Base-by-base conservation (phyloP, 1,140 invertebrate species). In the Bombus consobrinus region DNA sequence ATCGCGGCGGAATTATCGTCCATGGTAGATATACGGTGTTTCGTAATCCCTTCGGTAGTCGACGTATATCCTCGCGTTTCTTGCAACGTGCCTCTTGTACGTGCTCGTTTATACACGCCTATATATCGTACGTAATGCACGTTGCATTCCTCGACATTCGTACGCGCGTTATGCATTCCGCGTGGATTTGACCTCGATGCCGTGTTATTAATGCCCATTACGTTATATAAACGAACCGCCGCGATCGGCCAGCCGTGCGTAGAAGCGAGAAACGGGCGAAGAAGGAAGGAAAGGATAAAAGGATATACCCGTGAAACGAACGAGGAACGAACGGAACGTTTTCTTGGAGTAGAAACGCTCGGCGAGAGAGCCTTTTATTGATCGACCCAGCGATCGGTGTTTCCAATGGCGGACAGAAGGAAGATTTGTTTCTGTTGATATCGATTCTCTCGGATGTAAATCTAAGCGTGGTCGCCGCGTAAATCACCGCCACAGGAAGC, bases 401-500 rank as follows among this genome's bases (percentile, higher is more conserved):
- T 47, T 32, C 62, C 22, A 39, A 77, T 59, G 53, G 53, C 53
- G 28, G 25, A 15, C 13, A 2, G 13, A n/a, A 18, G 13, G 28
- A 25, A 71, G 79, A 81, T 81, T 81, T 59, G 66, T 81, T 71
- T 81, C 79, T 32, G 68, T 72, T 57, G 68, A 57, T 72, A 81
- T 81, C 79, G 43, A 41, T 59, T 41, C 68, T 9, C 25, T 32
- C 37, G 47, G n/a, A 47, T 78, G 43, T 37, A 78, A 53, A 76
- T 87, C 85, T 83, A 87, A 47, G 1, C 47, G 71, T 72, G 69
- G 41, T 9, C 81, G 53, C 18, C 37, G 71, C 64, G 77, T 81
- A 76, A 85, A 85, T 83, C 80, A 76, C 78, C 74, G 81, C 66
- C 87, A 66, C 74, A 86, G 86, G 86, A 89, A 87, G 83, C 84